phyloP scores from a whole-genome alignment of 2,797 vertebrate genomes.

The Artibeus lituratus region DNA sequence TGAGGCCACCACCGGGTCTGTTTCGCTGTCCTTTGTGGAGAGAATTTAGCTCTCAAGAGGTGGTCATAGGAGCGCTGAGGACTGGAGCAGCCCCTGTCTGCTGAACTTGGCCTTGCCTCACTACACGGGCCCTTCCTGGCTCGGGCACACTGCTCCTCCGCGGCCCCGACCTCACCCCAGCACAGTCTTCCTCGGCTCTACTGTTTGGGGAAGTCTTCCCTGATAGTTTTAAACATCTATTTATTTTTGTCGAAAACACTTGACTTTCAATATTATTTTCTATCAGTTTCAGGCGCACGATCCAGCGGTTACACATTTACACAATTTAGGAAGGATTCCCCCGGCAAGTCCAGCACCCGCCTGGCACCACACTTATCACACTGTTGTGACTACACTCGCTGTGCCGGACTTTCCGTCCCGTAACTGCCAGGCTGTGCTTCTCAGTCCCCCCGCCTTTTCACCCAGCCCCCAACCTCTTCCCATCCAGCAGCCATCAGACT shows the following conservation, averaged over 20 bases:
- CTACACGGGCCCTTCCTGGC: neutral
- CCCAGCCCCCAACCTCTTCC: neutral
- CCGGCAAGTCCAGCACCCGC: neutral
- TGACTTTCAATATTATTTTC: neutral
- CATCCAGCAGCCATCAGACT: neutral
- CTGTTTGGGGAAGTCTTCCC: neutral
- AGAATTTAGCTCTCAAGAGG: neutral
- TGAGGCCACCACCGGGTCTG: neutral
- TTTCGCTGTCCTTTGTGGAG: neutral
- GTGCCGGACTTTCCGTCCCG: neutral
- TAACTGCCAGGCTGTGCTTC: neutral
- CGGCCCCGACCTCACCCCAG: neutral
- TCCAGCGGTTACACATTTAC: neutral
- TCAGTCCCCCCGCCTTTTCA: neutral
- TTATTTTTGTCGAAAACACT: neutral
- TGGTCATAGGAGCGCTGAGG: fast-evolving
- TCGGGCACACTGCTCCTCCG: fast-evolving
- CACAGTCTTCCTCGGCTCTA: fast-evolving
- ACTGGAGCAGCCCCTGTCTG: fast-evolving
- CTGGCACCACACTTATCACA: neutral
- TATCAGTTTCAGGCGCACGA: neutral
- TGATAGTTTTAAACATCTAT: neutral
- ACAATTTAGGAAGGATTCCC: neutral
- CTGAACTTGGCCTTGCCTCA: neutral
- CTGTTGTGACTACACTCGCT: too few relatives aligned